phyloP scores from a whole-genome alignment of 2,113 vertebrate genomes.

The Peucedramus taeniatus region DNA sequence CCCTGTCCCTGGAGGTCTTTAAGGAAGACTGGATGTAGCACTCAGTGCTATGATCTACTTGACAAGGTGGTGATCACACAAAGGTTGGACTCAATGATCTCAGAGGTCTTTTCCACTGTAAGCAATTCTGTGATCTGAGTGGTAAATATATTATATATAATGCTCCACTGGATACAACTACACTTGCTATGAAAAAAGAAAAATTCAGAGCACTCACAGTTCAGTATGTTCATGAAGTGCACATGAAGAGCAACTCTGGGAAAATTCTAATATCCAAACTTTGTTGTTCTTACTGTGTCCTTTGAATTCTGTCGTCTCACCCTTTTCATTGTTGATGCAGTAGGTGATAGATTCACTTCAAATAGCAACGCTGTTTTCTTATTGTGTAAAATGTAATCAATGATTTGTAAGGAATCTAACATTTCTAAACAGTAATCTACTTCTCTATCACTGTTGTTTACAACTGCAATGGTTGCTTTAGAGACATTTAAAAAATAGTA shows the following conservation, averaged over 20 bases:
- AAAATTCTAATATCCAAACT: neutral
- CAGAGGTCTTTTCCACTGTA: neutral
- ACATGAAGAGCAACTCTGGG: neutral
- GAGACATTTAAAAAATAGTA: neutral
- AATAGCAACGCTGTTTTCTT: neutral
- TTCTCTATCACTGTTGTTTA: neutral
- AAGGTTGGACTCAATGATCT: neutral
- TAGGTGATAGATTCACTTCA: neutral
- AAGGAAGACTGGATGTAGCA: neutral
- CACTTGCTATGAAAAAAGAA: neutral
- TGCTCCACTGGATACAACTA: neutral
- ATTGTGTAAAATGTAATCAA: neutral
- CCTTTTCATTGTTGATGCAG: neutral
- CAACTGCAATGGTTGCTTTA: neutral
- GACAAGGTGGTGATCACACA: neutral
- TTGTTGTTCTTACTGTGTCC: neutral
- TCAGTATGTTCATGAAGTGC: neutral
- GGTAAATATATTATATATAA: neutral
- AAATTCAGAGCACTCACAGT: neutral
- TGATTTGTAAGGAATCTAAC: neutral
- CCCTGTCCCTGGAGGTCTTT: neutral
- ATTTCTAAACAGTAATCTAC: neutral
- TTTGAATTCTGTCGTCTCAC: neutral
- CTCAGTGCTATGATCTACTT: neutral
- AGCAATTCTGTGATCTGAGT: neutral